These are phyloP conservation scores for Pseudomugil gertrudae DNA, from an alignment of 2,797 vertebrate species.

Conservation along the genomic window DNA sequence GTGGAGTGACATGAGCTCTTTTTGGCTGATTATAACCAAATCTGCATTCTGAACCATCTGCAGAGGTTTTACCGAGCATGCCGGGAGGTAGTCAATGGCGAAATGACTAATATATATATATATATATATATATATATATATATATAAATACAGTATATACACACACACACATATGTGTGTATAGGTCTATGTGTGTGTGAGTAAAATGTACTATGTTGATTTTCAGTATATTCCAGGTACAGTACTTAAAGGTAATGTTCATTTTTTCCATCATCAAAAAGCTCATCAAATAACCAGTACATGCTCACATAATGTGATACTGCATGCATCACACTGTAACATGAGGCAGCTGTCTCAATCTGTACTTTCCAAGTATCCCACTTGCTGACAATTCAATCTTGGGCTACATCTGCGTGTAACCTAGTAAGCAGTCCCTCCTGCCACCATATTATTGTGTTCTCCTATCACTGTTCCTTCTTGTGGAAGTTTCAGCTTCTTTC, in stretches of 20 bases:
- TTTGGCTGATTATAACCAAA: too few relatives aligned
- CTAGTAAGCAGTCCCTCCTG: constrained; percentile 76
- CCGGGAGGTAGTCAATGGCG: too few relatives aligned
- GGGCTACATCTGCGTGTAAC: constrained; percentile 73
- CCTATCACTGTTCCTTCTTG: constrained; percentile 64
- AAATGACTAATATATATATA: too few relatives aligned
- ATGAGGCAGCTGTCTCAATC: constrained; percentile 74
- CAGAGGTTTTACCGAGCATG: too few relatives aligned
- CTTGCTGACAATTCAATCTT: constrained; percentile 75
- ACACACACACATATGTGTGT: constrained; percentile 40
- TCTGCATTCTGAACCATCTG: too few relatives aligned
- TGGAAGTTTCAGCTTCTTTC: constrained; percentile 72
- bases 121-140: too few relatives aligned
- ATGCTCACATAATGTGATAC: constrained; percentile 69
- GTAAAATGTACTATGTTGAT: too few relatives aligned
- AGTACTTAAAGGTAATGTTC: constrained; percentile 16
- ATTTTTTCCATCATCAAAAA: constrained; percentile 39
- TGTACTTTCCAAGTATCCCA: constrained; percentile 70
- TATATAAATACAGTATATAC: constrained; percentile 35
- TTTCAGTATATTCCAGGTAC: background rate
- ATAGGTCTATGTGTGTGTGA: too few relatives aligned
- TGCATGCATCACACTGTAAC: constrained; percentile 68
- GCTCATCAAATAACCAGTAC: constrained; percentile 59
- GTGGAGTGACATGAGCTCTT: too few relatives aligned
- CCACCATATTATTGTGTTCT: constrained; percentile 78